Base-by-base conservation (phyloP, 2,797 vertebrate species). In the Takifugu rubripes region DNA sequence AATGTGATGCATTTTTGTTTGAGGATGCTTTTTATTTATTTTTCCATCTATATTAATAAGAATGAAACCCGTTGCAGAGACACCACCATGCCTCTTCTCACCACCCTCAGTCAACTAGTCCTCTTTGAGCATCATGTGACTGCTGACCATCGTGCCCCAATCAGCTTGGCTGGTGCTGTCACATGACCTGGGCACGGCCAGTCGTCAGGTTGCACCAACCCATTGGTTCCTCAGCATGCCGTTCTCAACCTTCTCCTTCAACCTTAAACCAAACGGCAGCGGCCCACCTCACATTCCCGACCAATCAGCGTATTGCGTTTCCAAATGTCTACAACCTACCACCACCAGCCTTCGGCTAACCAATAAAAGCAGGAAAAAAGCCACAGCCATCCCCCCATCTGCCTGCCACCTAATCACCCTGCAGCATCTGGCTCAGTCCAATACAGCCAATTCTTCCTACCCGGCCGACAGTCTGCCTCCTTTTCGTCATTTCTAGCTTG, bases 61-160 rank as follows among this genome's bases (percentile, higher is more conserved):
- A 98, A 98, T 98, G 95, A 99, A 96, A 93, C 96, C 96, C 96
- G 95, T 99, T 99, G 94, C 97, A 99, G 97, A 99, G 95, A 95
- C 96, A 96, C 95, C 97, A 99, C 97, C 96, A 98, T 98, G 96
- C 96, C 96, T 99, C 97, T 98, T 97, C 96, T 99, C 96, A 98
- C 95, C 96, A 98, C 94, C 96, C 97, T 98, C 97, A 99, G 93
- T 95, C 96, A 98, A 98, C 96, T 98, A 98, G 95, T 95, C 96
- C 92, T 92, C 92, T 98, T 98, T 98, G 96, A 97, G 97, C 97
- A 96, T 97, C 97, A 98, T 94, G 96, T 97, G 96, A 96, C 95
- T 94, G 95, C 94, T 96, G 95, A 96, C 94, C 96, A 96, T 94
- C 96, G 95, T 95, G 94, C 94, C 95, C 95, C 94, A 95, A 94